Evolutionary conservation across 64 coral and sea anemone genomes (phyloP), one percentile per base, ranked within the genome.

Genomic region (Pocillopora damicornis): DNA sequence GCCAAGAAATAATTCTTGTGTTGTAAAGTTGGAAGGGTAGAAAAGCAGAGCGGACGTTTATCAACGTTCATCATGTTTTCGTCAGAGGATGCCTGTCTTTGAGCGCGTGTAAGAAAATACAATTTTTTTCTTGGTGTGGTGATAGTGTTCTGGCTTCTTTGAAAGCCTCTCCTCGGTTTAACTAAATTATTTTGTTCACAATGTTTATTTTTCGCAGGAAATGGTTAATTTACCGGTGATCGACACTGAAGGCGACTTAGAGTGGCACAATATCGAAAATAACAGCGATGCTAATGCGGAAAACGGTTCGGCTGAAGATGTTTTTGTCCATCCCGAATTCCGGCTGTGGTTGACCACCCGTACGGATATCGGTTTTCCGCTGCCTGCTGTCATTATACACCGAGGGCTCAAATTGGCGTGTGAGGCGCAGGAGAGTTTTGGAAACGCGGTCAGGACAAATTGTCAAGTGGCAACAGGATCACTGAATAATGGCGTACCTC

Each of bases 321-420:
- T 16, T 11, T 22, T 82, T 11, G 72, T 96, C 18, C 94, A 96
- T 42, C 67, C 88, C 30, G 75, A 96, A 22, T 96, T 96, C 78
- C 94, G 94, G 57, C 74, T 96, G 56, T 96, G 91, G 82, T 22
- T 96, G 6, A 83, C 86, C 42, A 92, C 83, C 13, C 88, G 81
- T 58, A 65, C 90, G 22, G 94, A 88, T 37, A 34, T 75, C 30
- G 94, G 94, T 14, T 76, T 68, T 69, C 83, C 88, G 15, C 59
- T 96, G 26, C 94, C 94, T 36, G 94, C 94, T 73, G 69, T 90
- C 65, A 45, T 96, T 14, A 96, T 93, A 79, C 91, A 96, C 13
- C 82, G 74, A 9, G 94, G 94, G 58, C 83, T 96, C 45, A 96
- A 93, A 59, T 35, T 96, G 58, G 94, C 94, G 23, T 96, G 94